Percentiles rank a stretch among this genome's conserved stretches.
Conservation (phyloP, 2,888 invertebrate species). For the Lacanobia wlatinum region DNA sequence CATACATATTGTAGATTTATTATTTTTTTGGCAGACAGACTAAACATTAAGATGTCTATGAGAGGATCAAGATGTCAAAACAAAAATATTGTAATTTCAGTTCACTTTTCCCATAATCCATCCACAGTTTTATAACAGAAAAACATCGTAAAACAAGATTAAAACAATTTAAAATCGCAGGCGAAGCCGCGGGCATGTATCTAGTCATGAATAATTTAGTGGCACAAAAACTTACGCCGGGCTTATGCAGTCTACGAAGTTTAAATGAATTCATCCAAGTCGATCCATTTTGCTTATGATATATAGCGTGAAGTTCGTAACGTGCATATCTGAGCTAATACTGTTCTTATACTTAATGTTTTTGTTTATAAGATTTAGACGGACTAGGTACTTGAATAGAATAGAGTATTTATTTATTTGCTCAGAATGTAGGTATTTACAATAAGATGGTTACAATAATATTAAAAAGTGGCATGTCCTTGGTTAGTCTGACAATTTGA, state of each 20-base stretch:
- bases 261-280: conserved; percentile 75
- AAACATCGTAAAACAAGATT: conserved; percentile 57
- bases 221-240: conserved; percentile 69
- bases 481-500: too few relatives aligned
- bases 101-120: conserved; percentile 10
- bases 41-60: background rate
- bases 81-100: background rate
- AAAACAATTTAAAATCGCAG: conserved; percentile 59
- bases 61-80: background rate
- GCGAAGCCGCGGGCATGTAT: conserved; percentile 61
- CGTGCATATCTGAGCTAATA: conserved; percentile 29
- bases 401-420: too few relatives aligned
- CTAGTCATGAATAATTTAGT: conserved; percentile 74
- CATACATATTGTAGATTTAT: background rate
- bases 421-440: too few relatives aligned
- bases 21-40: background rate
- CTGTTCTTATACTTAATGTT: conserved; percentile 21
- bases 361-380: conserved; percentile 21
- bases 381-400: background rate
- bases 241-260: conserved; percentile 73
- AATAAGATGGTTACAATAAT: too few relatives aligned
- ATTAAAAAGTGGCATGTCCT: too few relatives aligned
- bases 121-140: conserved; percentile 43
- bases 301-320: conserved; percentile 61
- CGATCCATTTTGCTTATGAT: conserved; percentile 71